phyloP scores from a whole-genome alignment of 2,888 invertebrate species.

The Heteromyza rotundicornis region DNA sequence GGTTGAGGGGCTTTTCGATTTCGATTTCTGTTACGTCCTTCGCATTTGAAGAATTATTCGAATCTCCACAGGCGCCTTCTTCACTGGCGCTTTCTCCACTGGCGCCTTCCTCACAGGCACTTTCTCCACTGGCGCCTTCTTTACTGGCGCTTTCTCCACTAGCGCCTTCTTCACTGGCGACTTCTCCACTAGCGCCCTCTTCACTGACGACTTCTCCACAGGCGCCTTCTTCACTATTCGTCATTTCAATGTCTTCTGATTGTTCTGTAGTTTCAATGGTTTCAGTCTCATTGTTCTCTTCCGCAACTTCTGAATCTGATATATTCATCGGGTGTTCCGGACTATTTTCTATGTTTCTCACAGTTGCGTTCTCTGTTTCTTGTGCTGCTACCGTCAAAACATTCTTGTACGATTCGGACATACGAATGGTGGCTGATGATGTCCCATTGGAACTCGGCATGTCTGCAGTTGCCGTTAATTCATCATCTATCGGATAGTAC shows the following conservation, averaged over 20 bases:
- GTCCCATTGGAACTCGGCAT: conserved; percentile 67
- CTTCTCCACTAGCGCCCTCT: conserved; percentile 59
- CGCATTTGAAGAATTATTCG: conserved; percentile 70
- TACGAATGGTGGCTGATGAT: conserved; percentile 85
- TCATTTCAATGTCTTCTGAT: conserved; percentile 28
- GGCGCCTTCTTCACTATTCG: conserved; percentile 41
- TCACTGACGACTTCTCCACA: conserved; percentile 25
- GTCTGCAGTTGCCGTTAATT: conserved; percentile 41
- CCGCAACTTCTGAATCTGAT: too few relatives aligned
- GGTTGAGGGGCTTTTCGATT: conserved; percentile 50
- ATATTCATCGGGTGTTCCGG: too few relatives aligned
- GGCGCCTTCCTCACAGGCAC: too few relatives aligned
- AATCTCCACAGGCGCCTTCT: too few relatives aligned
- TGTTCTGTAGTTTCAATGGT: too few relatives aligned
- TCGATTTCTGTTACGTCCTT: conserved; percentile 75
- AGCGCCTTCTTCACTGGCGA: conserved; percentile 54
- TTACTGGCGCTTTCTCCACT: too few relatives aligned
- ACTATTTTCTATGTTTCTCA: conserved; percentile 55
- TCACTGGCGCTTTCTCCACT: too few relatives aligned
- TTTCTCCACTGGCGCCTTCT: too few relatives aligned
- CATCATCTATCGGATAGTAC: conserved; percentile 58
- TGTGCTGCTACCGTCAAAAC: conserved; percentile 40
- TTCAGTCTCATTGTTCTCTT: too few relatives aligned
- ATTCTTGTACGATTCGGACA: conserved; percentile 67
- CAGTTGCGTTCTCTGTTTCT: conserved; percentile 40